A percentile compares a stretch with the other conserved stretches of the same genome.
phyloP scores from a whole-genome alignment of 1,140 invertebrate species.

The Ladona fulva region DNA sequence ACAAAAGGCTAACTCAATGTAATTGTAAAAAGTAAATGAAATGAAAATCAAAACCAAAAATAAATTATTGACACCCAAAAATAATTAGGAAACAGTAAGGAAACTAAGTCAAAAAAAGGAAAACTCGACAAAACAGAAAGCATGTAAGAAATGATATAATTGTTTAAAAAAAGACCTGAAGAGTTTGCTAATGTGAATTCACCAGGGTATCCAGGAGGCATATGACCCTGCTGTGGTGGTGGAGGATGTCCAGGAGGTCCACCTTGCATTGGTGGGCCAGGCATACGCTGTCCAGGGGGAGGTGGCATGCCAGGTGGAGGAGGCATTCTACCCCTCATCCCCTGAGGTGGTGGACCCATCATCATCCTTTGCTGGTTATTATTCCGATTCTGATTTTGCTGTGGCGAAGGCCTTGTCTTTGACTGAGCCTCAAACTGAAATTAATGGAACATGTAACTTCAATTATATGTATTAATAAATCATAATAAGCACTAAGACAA shows the following conservation, averaged over 20 bases:
- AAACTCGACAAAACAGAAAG: not conserved
- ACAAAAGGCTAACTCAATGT: no score
- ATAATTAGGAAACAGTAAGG: no score
- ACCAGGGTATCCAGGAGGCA: slow-evolving; percentile 43
- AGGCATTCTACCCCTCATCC: slow-evolving; percentile 26
- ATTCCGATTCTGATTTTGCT: slow-evolving; percentile 47
- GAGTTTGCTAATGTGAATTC: not conserved
- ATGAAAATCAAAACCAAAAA: no score
- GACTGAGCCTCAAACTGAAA: slow-evolving; percentile 80
- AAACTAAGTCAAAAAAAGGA: no score
- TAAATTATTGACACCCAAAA: no score
- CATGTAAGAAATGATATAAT: not conserved
- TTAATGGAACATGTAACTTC: slow-evolving; percentile 12
- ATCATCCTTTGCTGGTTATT: slow-evolving; percentile 44
- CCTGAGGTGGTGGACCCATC: slow-evolving; percentile 47
- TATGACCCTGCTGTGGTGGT: slow-evolving; percentile 27
- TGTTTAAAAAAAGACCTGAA: slow-evolving; percentile 4
- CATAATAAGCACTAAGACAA: no score
- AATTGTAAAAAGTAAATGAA: no score
- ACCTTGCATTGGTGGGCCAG: slow-evolving; percentile 28
- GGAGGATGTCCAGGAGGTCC: slow-evolving; percentile 36
- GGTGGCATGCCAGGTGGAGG: slow-evolving; percentile 46
- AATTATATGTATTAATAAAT: not conserved
- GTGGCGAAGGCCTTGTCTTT: slow-evolving; percentile 71
- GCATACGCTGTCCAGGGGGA: slow-evolving; percentile 39